Evolutionary conservation across 2,113 vertebrate species (phyloP).

Genomic region (Ancistrus triradiatus): DNA sequence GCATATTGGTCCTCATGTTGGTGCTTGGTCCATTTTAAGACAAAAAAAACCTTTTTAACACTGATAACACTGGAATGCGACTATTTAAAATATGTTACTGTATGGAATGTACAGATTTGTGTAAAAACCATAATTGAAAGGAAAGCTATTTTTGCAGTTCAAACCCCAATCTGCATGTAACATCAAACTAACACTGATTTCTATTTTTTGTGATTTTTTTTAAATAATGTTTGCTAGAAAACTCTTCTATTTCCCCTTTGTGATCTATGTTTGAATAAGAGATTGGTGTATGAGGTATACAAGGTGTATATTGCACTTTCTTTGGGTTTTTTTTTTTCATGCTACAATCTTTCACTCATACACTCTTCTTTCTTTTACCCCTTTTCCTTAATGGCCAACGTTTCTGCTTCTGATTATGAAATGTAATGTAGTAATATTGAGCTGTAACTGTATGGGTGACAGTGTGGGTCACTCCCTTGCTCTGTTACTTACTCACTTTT

Average conservation of each 20-base stretch:
- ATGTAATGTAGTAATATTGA: background rate
- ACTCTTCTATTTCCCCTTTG: background rate
- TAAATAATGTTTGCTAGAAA: background rate
- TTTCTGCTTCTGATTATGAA: constrained; percentile 2
- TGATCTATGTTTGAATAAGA: background rate
- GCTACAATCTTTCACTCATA: background rate
- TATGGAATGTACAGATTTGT: background rate
- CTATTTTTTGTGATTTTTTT: background rate
- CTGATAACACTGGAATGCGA: no score
- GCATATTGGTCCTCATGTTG: no score
- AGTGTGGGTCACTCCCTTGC: background rate
- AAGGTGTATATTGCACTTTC: constrained; percentile 74
- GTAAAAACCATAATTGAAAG: background rate
- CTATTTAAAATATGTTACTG: no score
- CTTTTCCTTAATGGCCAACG: constrained; percentile 7
- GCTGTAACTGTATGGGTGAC: background rate
- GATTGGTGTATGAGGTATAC: constrained; percentile 64
- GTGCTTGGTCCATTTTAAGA: no score
- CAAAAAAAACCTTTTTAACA: no score
- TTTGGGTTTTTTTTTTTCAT: constrained; percentile 60
- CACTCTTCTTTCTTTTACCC: background rate
- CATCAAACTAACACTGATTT: background rate
- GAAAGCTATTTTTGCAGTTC: no score
- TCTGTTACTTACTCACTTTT: background rate
- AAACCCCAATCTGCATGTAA: no score